Evolutionary conservation across 2,797 vertebrate species (phyloP).

Genomic region (Heteromormyrus szaboi): DNA sequence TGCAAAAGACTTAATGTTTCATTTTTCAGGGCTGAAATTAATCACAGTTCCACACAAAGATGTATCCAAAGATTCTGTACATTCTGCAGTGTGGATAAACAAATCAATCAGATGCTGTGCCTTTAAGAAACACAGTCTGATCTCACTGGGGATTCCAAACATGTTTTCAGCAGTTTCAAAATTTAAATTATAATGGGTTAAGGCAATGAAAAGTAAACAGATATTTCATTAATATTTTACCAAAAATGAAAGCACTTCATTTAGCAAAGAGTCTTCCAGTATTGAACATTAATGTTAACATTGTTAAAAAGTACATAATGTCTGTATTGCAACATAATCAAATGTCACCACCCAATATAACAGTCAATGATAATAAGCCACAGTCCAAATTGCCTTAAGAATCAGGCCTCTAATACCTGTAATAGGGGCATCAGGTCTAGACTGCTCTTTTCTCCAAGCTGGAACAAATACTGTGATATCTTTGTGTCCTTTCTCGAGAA

Average conservation of each 20-base stretch:
- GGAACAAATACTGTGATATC: constrained; percentile 98
- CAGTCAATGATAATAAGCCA: background rate
- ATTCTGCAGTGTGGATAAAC: background rate
- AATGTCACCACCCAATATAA: background rate
- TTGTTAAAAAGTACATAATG: background rate
- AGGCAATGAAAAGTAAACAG: background rate
- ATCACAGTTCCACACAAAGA: background rate
- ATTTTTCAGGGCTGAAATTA: background rate
- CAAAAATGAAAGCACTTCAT: background rate
- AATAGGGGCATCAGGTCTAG: constrained; percentile 91
- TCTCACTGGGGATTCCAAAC: background rate
- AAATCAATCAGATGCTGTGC: background rate
- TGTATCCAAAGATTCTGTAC: background rate
- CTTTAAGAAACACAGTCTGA: background rate
- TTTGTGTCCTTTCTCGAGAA: constrained; percentile 95
- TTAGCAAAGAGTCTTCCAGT: background rate
- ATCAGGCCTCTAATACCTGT: constrained; percentile 65
- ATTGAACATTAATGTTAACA: background rate
- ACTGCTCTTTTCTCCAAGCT: constrained; percentile 97
- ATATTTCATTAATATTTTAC: background rate
- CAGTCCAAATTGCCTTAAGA: background rate
- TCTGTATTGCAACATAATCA: background rate
- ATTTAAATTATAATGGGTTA: background rate
- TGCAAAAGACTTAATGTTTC: background rate
- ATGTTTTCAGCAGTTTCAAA: background rate